Conservation (phyloP, 1,140 invertebrate species). For the Littorina saxatilis region DNA sequence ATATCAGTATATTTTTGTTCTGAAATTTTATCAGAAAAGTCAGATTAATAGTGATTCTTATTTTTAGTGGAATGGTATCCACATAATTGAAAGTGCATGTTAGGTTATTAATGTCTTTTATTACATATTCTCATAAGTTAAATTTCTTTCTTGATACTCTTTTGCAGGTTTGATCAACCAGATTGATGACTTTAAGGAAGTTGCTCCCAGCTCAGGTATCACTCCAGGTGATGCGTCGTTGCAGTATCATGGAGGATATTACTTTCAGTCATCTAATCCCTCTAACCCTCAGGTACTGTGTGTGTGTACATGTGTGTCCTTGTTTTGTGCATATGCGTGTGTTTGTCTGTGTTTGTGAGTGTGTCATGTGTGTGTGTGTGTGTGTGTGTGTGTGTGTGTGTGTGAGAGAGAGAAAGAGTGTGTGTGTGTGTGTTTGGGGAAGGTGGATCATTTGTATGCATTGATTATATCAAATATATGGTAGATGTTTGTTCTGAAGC, state of each 20-base stretch:
- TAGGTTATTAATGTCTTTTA: no score
- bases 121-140: no score
- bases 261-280: slow-evolving; percentile 54
- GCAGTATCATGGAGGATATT: slow-evolving; percentile 48
- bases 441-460: no score
- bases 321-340: neutral
- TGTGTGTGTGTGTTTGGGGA: no score
- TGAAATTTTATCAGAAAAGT: no score
- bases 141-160: neutral
- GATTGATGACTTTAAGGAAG: slow-evolving; percentile 54
- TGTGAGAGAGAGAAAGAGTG: neutral
- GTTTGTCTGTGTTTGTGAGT: neutral
- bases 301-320: neutral
- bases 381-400: neutral
- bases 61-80: no score
- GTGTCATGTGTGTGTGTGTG: slow-evolving; percentile 5
- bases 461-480: no score
- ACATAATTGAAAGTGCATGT: no score
- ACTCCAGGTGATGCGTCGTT: slow-evolving; percentile 30
- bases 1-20: no score
- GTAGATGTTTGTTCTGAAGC: no score
- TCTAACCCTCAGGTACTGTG: slow-evolving; percentile 55
- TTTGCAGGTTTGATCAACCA: slow-evolving; percentile 54
- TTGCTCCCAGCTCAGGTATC: slow-evolving; percentile 26
- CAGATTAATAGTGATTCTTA: no score